Evolutionary conservation across 2,888 invertebrate species (phyloP).

Genomic region (Andrena dorsata): DNA sequence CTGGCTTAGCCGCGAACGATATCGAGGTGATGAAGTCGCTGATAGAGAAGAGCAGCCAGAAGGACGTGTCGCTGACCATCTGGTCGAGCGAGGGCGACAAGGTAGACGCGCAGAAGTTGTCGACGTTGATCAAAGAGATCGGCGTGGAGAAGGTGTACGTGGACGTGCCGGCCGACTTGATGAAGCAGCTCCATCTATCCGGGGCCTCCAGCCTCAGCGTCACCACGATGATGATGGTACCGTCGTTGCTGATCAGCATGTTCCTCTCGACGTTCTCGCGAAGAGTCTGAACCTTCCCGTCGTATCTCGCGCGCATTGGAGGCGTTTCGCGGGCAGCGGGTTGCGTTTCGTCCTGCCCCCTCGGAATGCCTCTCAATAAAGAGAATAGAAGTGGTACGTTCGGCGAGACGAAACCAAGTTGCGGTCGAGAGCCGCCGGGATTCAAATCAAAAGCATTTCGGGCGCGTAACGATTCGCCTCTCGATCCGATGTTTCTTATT

Average conservation of each 20-base stretch:
- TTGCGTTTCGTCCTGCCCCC: constrained; percentile 1
- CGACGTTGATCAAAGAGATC: constrained; percentile 88
- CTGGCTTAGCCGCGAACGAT: constrained; percentile 90
- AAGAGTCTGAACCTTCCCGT: constrained; percentile 30
- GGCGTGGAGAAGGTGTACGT: constrained; percentile 90
- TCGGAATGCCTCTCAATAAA: background rate
- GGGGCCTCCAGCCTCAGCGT: constrained; percentile 50
- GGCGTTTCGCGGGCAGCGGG: background rate
- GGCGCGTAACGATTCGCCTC: constrained; percentile 1
- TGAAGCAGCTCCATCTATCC: constrained; percentile 62
- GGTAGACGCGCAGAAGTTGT: constrained; percentile 89
- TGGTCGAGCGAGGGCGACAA: constrained; percentile 91
- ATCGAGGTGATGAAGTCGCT: constrained; percentile 87
- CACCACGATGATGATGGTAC: constrained; percentile 41
- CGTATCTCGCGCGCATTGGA: background rate
- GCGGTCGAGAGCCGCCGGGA: constrained; percentile 7
- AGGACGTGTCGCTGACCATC: constrained; percentile 90
- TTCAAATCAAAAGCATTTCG: constrained; percentile 19
- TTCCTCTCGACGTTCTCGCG: constrained; percentile 62
- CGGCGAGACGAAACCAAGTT: background rate
- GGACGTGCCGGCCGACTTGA: constrained; percentile 89
- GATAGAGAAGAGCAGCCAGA: constrained; percentile 85
- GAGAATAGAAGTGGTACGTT: background rate
- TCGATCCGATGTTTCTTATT: constrained; percentile 8
- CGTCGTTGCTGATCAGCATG: constrained; percentile 51